Percentiles rank a stretch among this genome's conserved stretches.
Conservation (phyloP, 1,140 invertebrate genomes). For the Trachymyrmex cornetzi region DNA sequence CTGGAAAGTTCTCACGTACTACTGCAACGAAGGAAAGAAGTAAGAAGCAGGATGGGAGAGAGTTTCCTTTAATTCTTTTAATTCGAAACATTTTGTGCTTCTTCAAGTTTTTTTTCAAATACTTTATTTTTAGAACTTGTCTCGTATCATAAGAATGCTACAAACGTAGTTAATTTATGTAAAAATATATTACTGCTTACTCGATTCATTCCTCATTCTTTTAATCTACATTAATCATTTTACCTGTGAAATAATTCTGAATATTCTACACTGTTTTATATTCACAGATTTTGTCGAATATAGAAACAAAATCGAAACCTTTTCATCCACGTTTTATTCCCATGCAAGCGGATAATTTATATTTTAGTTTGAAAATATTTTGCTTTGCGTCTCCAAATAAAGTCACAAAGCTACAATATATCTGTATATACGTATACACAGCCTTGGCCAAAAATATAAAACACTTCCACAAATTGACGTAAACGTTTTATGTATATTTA, state of each 20-base stretch:
- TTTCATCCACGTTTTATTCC: slow-evolving; percentile 2
- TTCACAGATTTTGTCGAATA: not conserved
- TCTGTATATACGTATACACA: too few relatives aligned
- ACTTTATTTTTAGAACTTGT: not conserved
- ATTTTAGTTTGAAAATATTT: slow-evolving; percentile 32
- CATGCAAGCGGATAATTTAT: not conserved
- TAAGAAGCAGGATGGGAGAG: slow-evolving; percentile 15
- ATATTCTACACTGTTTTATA: not conserved
- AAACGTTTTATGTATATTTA: too few relatives aligned
- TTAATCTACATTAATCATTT: not conserved
- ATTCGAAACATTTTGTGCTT: slow-evolving; percentile 35
- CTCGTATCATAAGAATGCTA: not conserved
- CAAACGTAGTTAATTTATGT: not conserved
- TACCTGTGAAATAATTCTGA: not conserved
- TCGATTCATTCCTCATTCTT: not conserved
- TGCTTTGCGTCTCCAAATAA: not conserved
- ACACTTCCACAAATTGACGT: too few relatives aligned
- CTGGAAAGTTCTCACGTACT: slow-evolving; percentile 59
- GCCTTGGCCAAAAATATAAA: too few relatives aligned
- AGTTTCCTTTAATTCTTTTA: slow-evolving; percentile 62
- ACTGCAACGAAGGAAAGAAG: slow-evolving; percentile 12
- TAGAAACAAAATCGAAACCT: not conserved
- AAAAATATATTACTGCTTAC: not conserved
- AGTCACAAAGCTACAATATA: not conserved
- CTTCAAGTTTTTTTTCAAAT: not conserved